Evolutionary conservation across 2,797 vertebrate species (phyloP).

Genomic region (Taeniopygia guttata): DNA sequence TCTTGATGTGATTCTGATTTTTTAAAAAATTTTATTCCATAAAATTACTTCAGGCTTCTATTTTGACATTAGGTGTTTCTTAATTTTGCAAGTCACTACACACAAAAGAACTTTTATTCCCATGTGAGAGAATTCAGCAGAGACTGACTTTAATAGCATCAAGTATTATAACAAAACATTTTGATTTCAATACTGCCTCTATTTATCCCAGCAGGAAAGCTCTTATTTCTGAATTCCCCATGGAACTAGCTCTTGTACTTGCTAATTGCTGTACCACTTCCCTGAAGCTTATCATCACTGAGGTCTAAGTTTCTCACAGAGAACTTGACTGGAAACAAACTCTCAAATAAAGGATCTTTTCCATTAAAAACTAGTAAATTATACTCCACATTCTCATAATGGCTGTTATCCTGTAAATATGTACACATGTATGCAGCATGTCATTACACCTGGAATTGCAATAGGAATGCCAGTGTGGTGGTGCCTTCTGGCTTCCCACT

Average conservation of each 20-base stretch:
- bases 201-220: conserved; percentile 53
- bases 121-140: conserved; percentile 32
- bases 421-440: not conserved
- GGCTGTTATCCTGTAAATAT: not conserved
- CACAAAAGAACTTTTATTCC: conserved; percentile 28
- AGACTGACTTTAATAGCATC: conserved; percentile 41
- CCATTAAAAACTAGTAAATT: conserved; percentile 12
- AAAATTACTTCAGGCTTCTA: not conserved
- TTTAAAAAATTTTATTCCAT: not conserved
- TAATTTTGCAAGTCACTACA: conserved; percentile 11
- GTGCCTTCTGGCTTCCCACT: not conserved
- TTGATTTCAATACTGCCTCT: conserved; percentile 30
- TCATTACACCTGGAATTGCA: not conserved
- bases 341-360: not conserved
- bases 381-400: not conserved
- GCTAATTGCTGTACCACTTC: conserved; percentile 51
- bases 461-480: not conserved
- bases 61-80: conserved; percentile 37
- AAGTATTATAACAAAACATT: conserved; percentile 51
- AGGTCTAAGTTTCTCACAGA: conserved; percentile 17
- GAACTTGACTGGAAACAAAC: conserved; percentile 17
- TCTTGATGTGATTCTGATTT: not conserved
- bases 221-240: conserved; percentile 52
- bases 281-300: conserved; percentile 47
- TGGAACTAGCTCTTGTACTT: conserved; percentile 48